A percentile compares a stretch with the other conserved stretches of the same genome.
Conservation (phyloP, 2,888 invertebrate genomes). For the Caenorhabditis sulstoni region DNA sequence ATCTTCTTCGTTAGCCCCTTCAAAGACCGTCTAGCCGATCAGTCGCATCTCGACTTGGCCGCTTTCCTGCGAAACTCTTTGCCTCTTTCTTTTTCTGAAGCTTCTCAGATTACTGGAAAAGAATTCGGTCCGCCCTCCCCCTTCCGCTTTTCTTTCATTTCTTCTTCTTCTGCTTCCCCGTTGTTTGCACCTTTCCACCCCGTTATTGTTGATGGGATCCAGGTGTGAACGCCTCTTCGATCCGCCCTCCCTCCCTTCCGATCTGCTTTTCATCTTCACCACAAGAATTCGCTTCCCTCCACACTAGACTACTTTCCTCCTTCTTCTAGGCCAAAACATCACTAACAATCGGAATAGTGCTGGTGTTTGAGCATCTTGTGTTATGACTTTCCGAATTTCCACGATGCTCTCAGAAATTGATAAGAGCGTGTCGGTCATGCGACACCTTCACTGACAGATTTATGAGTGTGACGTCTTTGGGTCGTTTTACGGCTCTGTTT, state of each 20-base stretch:
- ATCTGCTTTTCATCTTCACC: too few species aligned
- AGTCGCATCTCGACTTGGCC: slow-evolving; percentile 15
- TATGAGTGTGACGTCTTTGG: slow-evolving; percentile 1
- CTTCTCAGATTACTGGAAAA: slow-evolving; percentile 28
- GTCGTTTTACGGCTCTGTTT: not conserved
- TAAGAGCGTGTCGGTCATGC: slow-evolving; percentile 25
- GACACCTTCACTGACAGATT: slow-evolving; percentile 9
- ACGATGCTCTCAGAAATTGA: slow-evolving; percentile 8
- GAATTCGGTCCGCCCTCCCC: slow-evolving; percentile 8
- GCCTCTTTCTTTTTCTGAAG: slow-evolving; percentile 4
- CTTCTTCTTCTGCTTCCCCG: not conserved
- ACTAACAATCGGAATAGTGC: slow-evolving; percentile 12
- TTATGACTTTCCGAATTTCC: slow-evolving; percentile 9
- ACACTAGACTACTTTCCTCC: too few species aligned
- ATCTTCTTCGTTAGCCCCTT: slow-evolving; percentile 1
- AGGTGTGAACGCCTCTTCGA: slow-evolving; percentile 30
- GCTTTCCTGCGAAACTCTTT: not conserved
- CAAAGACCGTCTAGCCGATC: slow-evolving; percentile 48
- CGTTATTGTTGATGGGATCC: slow-evolving; percentile 47
- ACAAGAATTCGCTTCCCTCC: not conserved
- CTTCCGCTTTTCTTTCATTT: not conserved
- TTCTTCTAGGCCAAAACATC: not conserved
- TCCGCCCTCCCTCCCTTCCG: not conserved
- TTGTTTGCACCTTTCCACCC: slow-evolving; percentile 15
- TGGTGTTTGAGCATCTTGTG: slow-evolving; percentile 13